These are phyloP conservation scores for Anthophora plumipes DNA, from an alignment of 2,888 invertebrate genomes.

Conservation along the genomic window DNA sequence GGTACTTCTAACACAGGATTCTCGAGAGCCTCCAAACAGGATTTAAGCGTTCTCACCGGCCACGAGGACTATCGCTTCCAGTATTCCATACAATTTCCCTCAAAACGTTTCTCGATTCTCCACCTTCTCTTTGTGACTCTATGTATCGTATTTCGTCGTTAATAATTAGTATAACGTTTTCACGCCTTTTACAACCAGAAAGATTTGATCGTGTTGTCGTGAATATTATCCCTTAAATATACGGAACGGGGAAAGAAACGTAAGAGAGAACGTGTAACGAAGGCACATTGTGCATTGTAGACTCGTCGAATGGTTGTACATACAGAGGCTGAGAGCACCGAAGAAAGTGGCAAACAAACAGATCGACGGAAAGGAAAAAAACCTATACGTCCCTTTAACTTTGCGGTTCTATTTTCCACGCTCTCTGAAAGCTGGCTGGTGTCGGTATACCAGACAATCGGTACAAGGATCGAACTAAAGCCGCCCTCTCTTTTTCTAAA, in stretches of 20 bases:
- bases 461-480: constrained; percentile 15
- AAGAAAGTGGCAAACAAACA: constrained; percentile 31
- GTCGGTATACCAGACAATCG: constrained; percentile 35
- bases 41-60: constrained; percentile 72
- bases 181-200: too few species aligned
- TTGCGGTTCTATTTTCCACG: constrained; percentile 25
- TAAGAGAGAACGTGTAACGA: neutral
- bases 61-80: constrained; percentile 68
- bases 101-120: constrained; percentile 38
- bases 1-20: constrained; percentile 75
- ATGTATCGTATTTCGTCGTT: neutral
- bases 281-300: neutral
- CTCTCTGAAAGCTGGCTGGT: constrained; percentile 24
- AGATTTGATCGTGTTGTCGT: too few species aligned
- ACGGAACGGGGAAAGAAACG: neutral
- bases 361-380: constrained; percentile 35
- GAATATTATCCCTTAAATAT: too few species aligned
- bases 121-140: neutral
- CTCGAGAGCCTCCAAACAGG: constrained; percentile 75
- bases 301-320: neutral
- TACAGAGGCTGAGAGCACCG: constrained; percentile 15
- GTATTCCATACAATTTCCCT: constrained; percentile 61
- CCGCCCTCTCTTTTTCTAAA: constrained; percentile 16
- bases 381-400: constrained; percentile 35
- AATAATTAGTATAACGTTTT: neutral